Percentiles rank a stretch among this genome's conserved stretches.
phyloP scores from a whole-genome alignment of 1,140 invertebrate genomes.

The Laupala kohalensis region DNA sequence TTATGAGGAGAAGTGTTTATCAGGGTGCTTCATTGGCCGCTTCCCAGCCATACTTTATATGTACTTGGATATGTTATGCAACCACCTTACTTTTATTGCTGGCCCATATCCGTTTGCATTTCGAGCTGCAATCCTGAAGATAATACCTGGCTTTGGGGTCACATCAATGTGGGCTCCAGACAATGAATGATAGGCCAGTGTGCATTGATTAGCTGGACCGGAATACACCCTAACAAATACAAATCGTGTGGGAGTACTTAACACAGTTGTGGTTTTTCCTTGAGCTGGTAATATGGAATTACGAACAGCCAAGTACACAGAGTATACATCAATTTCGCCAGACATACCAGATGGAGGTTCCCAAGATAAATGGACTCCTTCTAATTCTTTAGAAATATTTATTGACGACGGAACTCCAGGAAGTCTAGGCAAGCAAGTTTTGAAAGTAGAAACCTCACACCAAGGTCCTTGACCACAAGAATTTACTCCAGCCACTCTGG shows the following conservation, averaged over 20 bases:
- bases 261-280: slow-evolving; percentile 34
- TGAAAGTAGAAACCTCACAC: slow-evolving; percentile 91
- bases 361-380: slow-evolving; percentile 95
- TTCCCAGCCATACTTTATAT: slow-evolving; percentile 2
- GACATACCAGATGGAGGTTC: slow-evolving; percentile 86
- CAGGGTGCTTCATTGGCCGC: slow-evolving; percentile 12
- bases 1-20: not conserved
- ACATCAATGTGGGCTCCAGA: slow-evolving; percentile 89
- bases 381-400: slow-evolving; percentile 91
- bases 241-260: slow-evolving; percentile 55
- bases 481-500: slow-evolving; percentile 92
- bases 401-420: slow-evolving; percentile 95
- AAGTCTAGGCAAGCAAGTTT: slow-evolving; percentile 90
- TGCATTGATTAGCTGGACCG: slow-evolving; percentile 82
- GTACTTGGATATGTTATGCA: slow-evolving; percentile 58
- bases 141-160: slow-evolving; percentile 94
- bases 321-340: slow-evolving; percentile 91
- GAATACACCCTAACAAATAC: slow-evolving; percentile 97
- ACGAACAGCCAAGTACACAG: slow-evolving; percentile 92
- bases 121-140: slow-evolving; percentile 95
- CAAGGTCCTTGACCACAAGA: slow-evolving; percentile 86
- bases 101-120: slow-evolving; percentile 99
- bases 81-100: slow-evolving; percentile 98
- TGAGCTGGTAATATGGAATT: slow-evolving; percentile 28
- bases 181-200: slow-evolving; percentile 74